Evolutionary conservation across 2,888 invertebrate species (phyloP).

Genomic region (Encarsia formosa): DNA sequence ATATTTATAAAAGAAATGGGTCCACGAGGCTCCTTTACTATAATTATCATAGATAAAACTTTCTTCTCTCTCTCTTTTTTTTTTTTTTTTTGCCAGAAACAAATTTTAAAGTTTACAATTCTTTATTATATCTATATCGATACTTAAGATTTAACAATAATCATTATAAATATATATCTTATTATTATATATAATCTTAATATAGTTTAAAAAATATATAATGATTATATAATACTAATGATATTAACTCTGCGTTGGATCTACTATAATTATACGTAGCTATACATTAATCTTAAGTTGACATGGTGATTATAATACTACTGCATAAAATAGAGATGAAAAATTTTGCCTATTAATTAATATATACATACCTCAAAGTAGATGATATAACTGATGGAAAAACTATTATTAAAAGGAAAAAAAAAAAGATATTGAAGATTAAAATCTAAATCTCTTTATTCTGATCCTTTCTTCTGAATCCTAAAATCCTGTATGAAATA

Average conservation of each 20-base stretch:
- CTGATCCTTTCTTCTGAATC: conserved; percentile 14
- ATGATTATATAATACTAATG: conserved; percentile 12
- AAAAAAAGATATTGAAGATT: conserved; percentile 23
- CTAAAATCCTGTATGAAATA: conserved; percentile 13
- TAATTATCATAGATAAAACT: conserved; percentile 17
- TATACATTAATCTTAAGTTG: conserved; percentile 47
- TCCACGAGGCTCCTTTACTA: conserved; percentile 22
- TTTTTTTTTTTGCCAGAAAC: conserved; percentile 18
- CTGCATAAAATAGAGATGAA: conserved; percentile 22
- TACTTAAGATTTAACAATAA: conserved; percentile 2
- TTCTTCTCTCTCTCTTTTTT: no score
- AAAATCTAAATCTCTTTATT: conserved; percentile 19
- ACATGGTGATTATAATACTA: conserved; percentile 36
- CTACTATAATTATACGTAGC: conserved; percentile 27
- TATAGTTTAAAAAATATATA: conserved; percentile 21
- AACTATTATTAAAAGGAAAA: conserved; percentile 26
- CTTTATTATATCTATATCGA: no score
- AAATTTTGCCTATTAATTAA: conserved; percentile 20
- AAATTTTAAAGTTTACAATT: conserved; percentile 7
- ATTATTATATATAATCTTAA: no score
- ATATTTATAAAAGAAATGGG: conserved; percentile 11
- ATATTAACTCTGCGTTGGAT: conserved; percentile 23
- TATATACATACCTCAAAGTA: conserved; percentile 24
- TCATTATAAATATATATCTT: no score
- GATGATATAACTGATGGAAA: conserved; percentile 27